Base-by-base conservation (phyloP, 2,888 invertebrate genomes). In the Tetanocera ferruginea region DNA sequence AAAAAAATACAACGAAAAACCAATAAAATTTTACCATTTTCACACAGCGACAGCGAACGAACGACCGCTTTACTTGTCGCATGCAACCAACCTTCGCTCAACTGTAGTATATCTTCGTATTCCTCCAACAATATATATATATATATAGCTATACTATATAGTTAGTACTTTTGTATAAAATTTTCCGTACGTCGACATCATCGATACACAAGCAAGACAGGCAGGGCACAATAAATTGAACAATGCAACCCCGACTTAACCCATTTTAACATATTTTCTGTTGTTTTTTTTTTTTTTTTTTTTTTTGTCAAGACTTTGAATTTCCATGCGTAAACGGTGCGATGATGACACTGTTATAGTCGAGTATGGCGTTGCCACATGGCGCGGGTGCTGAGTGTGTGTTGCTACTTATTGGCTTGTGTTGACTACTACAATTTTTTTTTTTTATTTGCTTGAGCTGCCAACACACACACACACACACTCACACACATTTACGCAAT, bases 201-300 rank as follows among this genome's bases (percentile, higher is more conserved):
- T 9, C 57, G 23, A 34, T 37, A 23, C 43, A 43, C 11, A 43
- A 43, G 43, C 43, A 43, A 43, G 43, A 43, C 43, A 43, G 14
- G 37, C 60, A 43, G n/a, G 52, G 23, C 34, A 49, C 75, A 64
- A 74, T 74, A 74, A 66, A 66, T 66, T 75, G 75, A 75, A 64
- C 64, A 52, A 31, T 17, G 51, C 51, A 60, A 66, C 64, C 75
- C 76, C 76, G 31, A 62, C 31, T 76, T 76, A 71, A 72, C 70
- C 76, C 71, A 55, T 71, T 71, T 72, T 71, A 71, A n/a, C 51
- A 76, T 62, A 49, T 62, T 74, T 72, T 51, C 43, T 55, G 25
- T 52, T 74, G 57, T 62, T 78, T 76, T 77, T 77, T 75, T 52
- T 76, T 31, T 37, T 51, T 66, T 57, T 76, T 67, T 43, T 52